Evolutionary conservation across 2,888 invertebrate genomes (phyloP).

Genomic region (Nomada ferruginata): DNA sequence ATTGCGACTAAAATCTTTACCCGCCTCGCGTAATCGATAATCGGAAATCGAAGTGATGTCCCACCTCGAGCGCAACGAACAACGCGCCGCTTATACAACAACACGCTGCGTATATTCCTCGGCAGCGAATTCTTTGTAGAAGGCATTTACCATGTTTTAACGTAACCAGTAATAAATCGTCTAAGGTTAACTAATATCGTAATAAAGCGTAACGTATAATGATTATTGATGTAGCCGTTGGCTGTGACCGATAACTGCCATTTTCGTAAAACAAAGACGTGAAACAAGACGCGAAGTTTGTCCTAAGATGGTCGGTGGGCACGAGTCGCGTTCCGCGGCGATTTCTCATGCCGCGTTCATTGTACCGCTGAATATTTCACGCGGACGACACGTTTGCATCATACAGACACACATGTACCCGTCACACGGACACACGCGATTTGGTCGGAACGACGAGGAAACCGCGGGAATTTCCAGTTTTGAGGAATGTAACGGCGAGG

Average conservation of each 20-base stretch:
- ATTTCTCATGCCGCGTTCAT: background rate
- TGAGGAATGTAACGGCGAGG: constrained; percentile 14
- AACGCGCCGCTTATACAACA: background rate
- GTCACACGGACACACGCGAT: background rate
- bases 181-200: constrained; percentile 72
- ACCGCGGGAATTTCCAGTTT: constrained; percentile 7
- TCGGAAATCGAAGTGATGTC: constrained; percentile 9
- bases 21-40: background rate
- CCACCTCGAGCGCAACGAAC: constrained; percentile 18
- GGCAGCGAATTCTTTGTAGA: constrained; percentile 58
- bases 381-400: background rate
- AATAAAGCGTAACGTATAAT: constrained; percentile 71
- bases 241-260: constrained; percentile 85
- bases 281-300: constrained; percentile 39
- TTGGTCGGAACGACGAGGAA: background rate
- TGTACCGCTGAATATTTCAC: background rate
- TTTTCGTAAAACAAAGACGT: constrained; percentile 78
- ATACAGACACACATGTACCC: background rate
- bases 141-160: constrained; percentile 60
- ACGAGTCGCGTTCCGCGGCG: background rate
- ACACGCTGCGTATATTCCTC: constrained; percentile 29
- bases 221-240: constrained; percentile 82
- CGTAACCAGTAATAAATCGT: constrained; percentile 60
- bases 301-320: background rate
- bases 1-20: background rate